phyloP scores from a whole-genome alignment of 2,797 vertebrate genomes.

The Ctenopoma multispine region DNA sequence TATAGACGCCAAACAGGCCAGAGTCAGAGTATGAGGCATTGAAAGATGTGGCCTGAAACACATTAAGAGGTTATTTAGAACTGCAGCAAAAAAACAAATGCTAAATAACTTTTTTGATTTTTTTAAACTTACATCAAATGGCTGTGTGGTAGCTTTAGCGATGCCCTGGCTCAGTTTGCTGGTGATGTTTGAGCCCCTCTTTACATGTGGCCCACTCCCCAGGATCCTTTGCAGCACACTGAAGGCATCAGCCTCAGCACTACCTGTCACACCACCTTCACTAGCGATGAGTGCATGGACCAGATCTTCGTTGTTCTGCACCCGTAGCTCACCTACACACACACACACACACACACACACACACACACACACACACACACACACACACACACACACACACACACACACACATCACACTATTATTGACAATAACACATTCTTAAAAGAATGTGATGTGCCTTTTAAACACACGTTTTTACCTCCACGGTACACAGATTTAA shows the following conservation, averaged over 20 bases:
- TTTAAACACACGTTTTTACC: slow-evolving; percentile 72
- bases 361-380: slow-evolving; percentile 16
- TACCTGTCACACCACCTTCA: slow-evolving; percentile 86
- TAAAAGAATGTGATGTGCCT: background rate
- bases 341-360: slow-evolving; percentile 16
- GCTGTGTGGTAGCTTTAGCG: slow-evolving; percentile 86
- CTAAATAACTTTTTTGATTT: background rate
- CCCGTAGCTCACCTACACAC: slow-evolving; percentile 88
- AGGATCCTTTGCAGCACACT: slow-evolving; percentile 91
- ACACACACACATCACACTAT: slow-evolving; percentile 5
- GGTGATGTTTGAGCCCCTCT: slow-evolving; percentile 88
- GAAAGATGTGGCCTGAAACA: slow-evolving; percentile 90
- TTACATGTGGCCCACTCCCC: slow-evolving; percentile 91
- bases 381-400: slow-evolving; percentile 15
- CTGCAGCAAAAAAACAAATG: background rate
- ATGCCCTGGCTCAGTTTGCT: slow-evolving; percentile 89
- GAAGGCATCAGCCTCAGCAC: slow-evolving; percentile 88
- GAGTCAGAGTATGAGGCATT: slow-evolving; percentile 92
- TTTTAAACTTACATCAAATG: slow-evolving; percentile 89
- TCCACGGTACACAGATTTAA: slow-evolving; percentile 88
- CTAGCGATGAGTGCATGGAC: slow-evolving; percentile 90
- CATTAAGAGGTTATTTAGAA: slow-evolving; percentile 22
- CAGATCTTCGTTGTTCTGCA: slow-evolving; percentile 85
- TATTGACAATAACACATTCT: background rate
- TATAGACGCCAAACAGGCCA: slow-evolving; percentile 93